Conservation (phyloP, 1,140 invertebrate species). For the Drosophila aff. region DNA sequence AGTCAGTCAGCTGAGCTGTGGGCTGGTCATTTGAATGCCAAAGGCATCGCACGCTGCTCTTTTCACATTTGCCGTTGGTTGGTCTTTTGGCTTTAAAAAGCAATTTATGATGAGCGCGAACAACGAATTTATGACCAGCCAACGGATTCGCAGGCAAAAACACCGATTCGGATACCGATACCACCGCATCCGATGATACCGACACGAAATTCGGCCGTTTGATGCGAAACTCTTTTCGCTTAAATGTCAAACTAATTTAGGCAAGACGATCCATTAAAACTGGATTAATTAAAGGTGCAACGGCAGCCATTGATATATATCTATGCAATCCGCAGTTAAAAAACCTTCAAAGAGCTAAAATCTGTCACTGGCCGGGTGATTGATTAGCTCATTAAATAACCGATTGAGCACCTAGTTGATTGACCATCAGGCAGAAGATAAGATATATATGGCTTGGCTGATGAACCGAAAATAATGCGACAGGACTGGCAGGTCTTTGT, state of each 20-base stretch:
- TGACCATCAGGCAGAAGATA: constrained; percentile 10
- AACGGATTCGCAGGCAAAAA: constrained; percentile 21
- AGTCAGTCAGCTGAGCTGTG: constrained; percentile 29
- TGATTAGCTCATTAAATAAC: constrained; percentile 32
- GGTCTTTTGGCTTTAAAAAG: constrained; percentile 60
- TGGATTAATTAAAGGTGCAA: constrained; percentile 77
- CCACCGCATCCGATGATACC: constrained; percentile 40
- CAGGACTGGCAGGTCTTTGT: not conserved
- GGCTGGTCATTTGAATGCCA: constrained; percentile 78
- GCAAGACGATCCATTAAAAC: constrained; percentile 76
- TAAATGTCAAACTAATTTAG: constrained; percentile 84
- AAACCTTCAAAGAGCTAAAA: constrained; percentile 12
- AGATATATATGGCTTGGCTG: not conserved
- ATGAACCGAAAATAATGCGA: constrained; percentile 7
- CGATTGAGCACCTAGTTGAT: constrained; percentile 30
- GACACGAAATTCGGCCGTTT: constrained; percentile 37
- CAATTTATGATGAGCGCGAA: constrained; percentile 79
- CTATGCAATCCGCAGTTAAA: constrained; percentile 1
- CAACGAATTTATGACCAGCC: constrained; percentile 66
- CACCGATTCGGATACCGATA: constrained; percentile 24
- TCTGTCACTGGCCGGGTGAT: constrained; percentile 32
- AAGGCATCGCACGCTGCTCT: constrained; percentile 72
- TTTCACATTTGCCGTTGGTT: constrained; percentile 62
- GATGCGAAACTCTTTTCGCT: constrained; percentile 58
- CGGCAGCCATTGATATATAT: constrained; percentile 49